Base-by-base conservation (phyloP, 2,113 vertebrate species). In the Malurus alboscapulatus region DNA sequence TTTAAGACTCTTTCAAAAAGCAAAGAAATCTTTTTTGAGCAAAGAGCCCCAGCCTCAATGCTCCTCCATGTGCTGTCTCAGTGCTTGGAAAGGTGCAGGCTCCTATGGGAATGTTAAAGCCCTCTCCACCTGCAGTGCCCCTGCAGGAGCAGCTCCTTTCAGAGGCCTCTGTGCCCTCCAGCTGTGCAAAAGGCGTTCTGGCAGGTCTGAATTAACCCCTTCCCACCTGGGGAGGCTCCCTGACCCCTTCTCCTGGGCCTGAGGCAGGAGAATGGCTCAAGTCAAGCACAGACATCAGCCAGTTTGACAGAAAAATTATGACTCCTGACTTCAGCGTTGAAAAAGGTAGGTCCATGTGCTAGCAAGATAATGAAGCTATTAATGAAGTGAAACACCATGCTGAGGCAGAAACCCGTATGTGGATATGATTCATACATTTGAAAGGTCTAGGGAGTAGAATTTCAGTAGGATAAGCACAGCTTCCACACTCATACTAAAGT, bases 361-460 rank as follows among this genome's bases (percentile, higher is more conserved):
- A 74, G n/a, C 30, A 78, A 83, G 58, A 67, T 48, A 83, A 93
- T 57, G 30, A 88, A 95, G 67, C 10, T 86, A n/a, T 84, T 94
- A 91, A 86, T 93, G 81, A 94, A 88, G 79, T 61, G 61, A 80
- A 75, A 77, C 48, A 34, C 20, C 2, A 6, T 85, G 50, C 68
- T 3, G 7, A 89, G 72, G 71, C 66, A 91, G 74, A 96, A 91
- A n/a, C 21, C 45, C 66, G 72, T 88, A 74, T 94, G 79, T 88
- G 86, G 51, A 30, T 88, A 87, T 94, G 80, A 95, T 87, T 94
- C 93, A 95, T 90, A 24, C 16, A 75, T 94, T 87, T 93, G n/a
- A 96, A 94, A 91, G 68, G 59, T 72, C 57, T 84, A 65, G 62
- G 83, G 83, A 92, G 84, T 79, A 83, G 55, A 95, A 92, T 90